Base-by-base conservation (phyloP, 2,797 vertebrate genomes). In the Silurus lanzhouensis region DNA sequence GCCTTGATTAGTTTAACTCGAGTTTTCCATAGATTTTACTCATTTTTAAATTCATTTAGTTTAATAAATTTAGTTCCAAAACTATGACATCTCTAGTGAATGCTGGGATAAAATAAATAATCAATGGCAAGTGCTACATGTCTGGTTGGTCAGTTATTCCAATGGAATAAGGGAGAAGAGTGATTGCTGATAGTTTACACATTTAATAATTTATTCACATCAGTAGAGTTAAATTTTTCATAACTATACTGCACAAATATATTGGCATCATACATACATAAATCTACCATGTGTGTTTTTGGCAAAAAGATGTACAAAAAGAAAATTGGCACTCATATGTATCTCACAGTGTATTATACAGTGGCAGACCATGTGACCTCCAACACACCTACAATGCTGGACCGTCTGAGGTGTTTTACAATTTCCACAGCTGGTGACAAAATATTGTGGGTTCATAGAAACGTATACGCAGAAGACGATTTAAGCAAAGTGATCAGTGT, bases 1-100 rank as follows among this genome's bases (percentile, higher is more conserved):
- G 97, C 94, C 94, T 99, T 91, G 97, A 99, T 91, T 99, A 95
- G 86, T 84, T 31, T 25, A 75, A 4, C 58, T 25, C 63, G 64
- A 12, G 48, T 55, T 67, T n/a, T 5, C 5, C 58, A 48, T 10
- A 3, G 20, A 19, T 74, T 25, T 63, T 19, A 71, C 57, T 72
- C 10, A 31, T 12, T 7, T 61, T 84, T 75, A 71, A 68, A 64
- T 25, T 66, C 25, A 3, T 4, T 55, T 27, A 7, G 20, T 81
- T 80, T 38, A 58, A 52, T 67, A 31, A 9, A 31, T 68, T 20
- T 67, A 81, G n/a, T n/a, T 31, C n/a, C 38, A 9, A 52, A 27
- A 66, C 6, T 9, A 55, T 38, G 64, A n/a, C 2, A 17, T 57
- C 25, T 58, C 25, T 58, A 13, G 46, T 13, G 8, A 81, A 10